Evolutionary conservation across 2,797 vertebrate genomes (phyloP).

Genomic region (Pantherophis alleghaniensis): DNA sequence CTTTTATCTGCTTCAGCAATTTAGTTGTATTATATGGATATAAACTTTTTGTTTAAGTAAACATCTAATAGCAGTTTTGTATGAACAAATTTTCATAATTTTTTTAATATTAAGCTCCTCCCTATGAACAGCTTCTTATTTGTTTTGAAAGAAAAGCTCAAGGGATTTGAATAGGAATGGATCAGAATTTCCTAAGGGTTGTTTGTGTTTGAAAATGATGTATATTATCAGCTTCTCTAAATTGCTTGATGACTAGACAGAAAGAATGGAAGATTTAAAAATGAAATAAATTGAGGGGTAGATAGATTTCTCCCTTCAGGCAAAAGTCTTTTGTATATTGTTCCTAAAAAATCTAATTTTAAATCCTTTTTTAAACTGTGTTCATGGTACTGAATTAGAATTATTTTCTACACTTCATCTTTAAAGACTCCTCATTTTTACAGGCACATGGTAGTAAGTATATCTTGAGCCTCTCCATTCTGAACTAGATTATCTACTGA

Average conservation of each 20-base stretch:
- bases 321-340: neutral
- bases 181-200: neutral
- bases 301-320: neutral
- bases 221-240: neutral
- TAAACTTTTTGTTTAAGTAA: neutral
- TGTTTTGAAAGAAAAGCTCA: conserved; percentile 1
- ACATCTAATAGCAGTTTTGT: neutral
- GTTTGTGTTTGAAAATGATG: neutral
- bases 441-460: neutral
- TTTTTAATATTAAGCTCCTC: neutral
- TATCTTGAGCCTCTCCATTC: neutral
- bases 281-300: neutral
- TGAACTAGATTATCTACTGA: neutral
- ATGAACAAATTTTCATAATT: neutral
- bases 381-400: neutral
- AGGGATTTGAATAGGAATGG: neutral
- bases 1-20: neutral
- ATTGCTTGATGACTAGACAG: neutral
- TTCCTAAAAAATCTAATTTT: neutral
- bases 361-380: neutral
- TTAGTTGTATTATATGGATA: neutral
- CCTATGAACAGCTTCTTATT: neutral
- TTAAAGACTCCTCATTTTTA: neutral
- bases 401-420: neutral
- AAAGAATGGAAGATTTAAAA: neutral